Evolutionary conservation across 2,113 vertebrate species (phyloP), one percentile per base, ranked within the genome.

Genomic region (Machaerirhynchus nigripectus): DNA sequence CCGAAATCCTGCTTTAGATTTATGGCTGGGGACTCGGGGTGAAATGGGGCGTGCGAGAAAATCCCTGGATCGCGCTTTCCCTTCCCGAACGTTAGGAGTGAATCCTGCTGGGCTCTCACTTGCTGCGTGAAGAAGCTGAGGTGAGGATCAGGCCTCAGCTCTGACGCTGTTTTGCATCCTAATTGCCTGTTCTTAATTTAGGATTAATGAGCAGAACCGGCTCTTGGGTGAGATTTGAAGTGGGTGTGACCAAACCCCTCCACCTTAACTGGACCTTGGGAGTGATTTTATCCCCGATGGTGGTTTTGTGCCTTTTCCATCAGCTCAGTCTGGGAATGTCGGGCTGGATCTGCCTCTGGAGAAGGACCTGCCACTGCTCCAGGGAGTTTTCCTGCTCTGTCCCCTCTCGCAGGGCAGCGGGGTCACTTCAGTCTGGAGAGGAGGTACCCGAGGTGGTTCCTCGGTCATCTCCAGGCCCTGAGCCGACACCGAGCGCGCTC

Each of bases 251-350:
- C 86, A 47, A 52, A 35, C 47, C 6, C 20, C 15, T 61, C 19
- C 20, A 2, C 1, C 0, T 52, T 2, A 2, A 2, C 53, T 44
- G 87, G 24, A 49, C 40, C 56, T 26, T 11, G 24, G 1, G 33
- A 0, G 2, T 3, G 69, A 37, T 53, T 86, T 76, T 30, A 21
- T 68, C 40, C 31, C 30, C 39, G 39, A 2, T 35, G 61, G 31
- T 21, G 40, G 33, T 17, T 67, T 47, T 5, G 11, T 15, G 13
- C 30, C 53, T 53, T 53, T 55, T n/a, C 55, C 50, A 56, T 28
- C 64, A 22, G 31, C 49, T 55, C 65, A 23, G 3, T 7, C 56
- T 75, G 75, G 86, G 39, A 19, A 5, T 2, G n/a, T 0, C 40
- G 56, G 78, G 59, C 52, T 79, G 40, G 50, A 3, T 33, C 40